Base-by-base conservation (phyloP, 1,140 invertebrate genomes). In the Pseudomyrmex flavicornis region DNA sequence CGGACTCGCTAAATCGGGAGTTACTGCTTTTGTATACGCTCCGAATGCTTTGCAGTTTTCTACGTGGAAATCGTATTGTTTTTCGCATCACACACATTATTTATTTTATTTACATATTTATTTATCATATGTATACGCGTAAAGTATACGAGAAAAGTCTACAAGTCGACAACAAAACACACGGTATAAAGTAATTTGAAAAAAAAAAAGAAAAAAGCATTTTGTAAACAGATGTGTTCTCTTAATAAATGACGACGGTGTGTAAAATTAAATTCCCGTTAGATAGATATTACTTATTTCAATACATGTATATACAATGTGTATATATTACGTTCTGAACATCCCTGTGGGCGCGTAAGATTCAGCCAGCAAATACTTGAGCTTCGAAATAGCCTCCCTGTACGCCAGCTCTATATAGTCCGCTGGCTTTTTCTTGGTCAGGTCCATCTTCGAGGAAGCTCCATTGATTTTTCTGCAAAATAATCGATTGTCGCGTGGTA, bases 321-420 rank as follows among this genome's bases (percentile, higher is more conserved):
- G 50, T 3, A 63, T 3, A 63, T 63, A 70, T 82, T 8, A 82
- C 76, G 10, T 61, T 91, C 90, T 92, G 65, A 89, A 93, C 88
- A 88, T 90, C 88, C 70, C 93, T 93, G 93, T 92, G 68, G 96
- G 95, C n/a, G 95, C 95, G 88, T 97, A 97, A 75, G 96, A 97
- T 85, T 97, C 97, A 2, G 96, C 96, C 73, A 97, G 92, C 84
- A 97, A 95, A 91, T 97, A 96, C 91, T 97, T 96, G 10, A 98
- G 91, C 75, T 97, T 96, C 0, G 96, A 96, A 1, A 98, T 97
- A 2, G 97, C 97, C 93, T 98, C 97, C 86, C 96, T 96, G 88
- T 98, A 97, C 2, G 97, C 97, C 73, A 96, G 94, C 89, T 98
- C 97, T 0, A 97, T 97, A 88, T 97, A 97, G 94, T 98, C 97